Percentiles rank a stretch among this genome's conserved stretches.
Evolutionary conservation across 2,888 invertebrate genomes (phyloP).

Genomic region (Spialia ferax): DNA sequence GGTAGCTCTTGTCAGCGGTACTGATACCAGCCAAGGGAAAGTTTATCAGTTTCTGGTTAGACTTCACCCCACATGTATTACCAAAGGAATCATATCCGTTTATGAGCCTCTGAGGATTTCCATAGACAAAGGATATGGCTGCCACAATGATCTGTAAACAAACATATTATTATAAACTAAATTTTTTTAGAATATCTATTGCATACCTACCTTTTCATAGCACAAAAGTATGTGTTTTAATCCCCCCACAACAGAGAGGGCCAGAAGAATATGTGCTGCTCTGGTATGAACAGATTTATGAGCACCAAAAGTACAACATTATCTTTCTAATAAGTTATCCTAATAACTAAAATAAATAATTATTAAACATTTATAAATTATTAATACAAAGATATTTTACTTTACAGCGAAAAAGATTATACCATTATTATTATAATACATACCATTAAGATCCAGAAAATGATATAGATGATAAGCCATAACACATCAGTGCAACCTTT

Average conservation of each 20-base stretch:
- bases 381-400: too few relatives aligned
- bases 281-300: too few relatives aligned
- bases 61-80: conserved; percentile 95
- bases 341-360: too few relatives aligned
- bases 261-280: too few relatives aligned
- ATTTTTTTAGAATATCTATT: background rate
- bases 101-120: conserved; percentile 93
- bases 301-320: too few relatives aligned
- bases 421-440: too few relatives aligned
- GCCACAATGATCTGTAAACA: conserved; percentile 91
- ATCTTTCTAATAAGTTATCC: background rate
- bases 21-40: conserved; percentile 93
- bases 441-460: conserved; percentile 95
- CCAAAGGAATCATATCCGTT: conserved; percentile 98
- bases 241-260: too few relatives aligned
- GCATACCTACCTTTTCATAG: too few relatives aligned
- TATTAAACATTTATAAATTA: too few relatives aligned
- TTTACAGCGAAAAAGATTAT: too few relatives aligned
- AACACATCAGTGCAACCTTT: conserved; percentile 94
- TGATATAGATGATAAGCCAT: conserved; percentile 92
- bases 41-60: conserved; percentile 91
- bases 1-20: conserved; percentile 91
- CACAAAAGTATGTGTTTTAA: too few relatives aligned
- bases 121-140: conserved; percentile 95
- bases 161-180: background rate